These are phyloP conservation scores for Zosterops japonicus DNA, from an alignment of 2,113 vertebrate species.

Conservation along the genomic window DNA sequence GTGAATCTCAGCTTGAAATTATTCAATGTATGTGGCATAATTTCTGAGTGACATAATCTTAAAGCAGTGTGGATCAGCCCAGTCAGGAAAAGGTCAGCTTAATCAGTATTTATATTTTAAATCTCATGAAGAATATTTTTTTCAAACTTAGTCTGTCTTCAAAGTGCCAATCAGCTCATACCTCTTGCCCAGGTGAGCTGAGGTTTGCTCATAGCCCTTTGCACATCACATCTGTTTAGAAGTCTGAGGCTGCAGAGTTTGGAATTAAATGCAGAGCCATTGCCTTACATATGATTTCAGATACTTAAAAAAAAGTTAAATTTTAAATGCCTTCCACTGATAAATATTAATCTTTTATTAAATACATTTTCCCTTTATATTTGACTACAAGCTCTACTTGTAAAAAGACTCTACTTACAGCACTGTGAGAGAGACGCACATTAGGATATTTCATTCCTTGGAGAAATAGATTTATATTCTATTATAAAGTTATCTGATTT, in stretches of 20 bases:
- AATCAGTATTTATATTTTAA: background rate
- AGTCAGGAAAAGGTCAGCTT: background rate
- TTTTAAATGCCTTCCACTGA: background rate
- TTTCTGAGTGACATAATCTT: background rate
- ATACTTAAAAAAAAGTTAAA: background rate
- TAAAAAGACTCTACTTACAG: background rate
- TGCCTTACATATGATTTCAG: background rate
- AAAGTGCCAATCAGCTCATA: background rate
- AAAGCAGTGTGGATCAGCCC: background rate
- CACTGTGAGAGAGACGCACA: background rate
- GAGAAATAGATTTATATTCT: constrained; percentile 10
- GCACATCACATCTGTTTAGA: background rate
- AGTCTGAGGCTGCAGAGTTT: background rate
- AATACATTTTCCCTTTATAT: background rate
- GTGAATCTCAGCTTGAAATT: background rate
- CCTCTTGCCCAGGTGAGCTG: background rate
- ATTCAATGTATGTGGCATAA: background rate
- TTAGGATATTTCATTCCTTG: background rate
- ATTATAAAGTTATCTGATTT: constrained; percentile 3
- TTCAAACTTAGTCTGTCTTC: background rate
- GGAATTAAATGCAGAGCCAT: background rate
- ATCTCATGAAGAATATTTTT: background rate
- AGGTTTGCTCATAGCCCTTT: background rate
- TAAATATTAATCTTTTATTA: background rate
- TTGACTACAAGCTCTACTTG: background rate